These are phyloP conservation scores for Drosophila kepulauana DNA, from an alignment of 1,140 invertebrate genomes.

Conservation along the genomic window DNA sequence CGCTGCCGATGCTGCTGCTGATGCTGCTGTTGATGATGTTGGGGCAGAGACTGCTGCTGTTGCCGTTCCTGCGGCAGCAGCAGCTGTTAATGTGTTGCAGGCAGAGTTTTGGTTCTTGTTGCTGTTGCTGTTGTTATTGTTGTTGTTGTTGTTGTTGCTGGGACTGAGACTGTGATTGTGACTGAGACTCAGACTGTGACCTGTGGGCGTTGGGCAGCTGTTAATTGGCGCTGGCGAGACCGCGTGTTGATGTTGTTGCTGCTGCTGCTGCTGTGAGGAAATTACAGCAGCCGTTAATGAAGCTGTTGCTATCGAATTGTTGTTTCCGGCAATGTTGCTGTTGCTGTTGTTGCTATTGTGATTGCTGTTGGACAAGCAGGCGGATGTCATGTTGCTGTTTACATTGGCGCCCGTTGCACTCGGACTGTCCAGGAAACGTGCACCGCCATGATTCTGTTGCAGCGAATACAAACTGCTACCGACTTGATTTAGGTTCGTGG, in stretches of 20 bases:
- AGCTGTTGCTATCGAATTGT: conserved; percentile 68
- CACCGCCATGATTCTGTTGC: conserved; percentile 82
- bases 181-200: conserved; percentile 66
- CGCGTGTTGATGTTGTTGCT: conserved; percentile 44
- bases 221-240: conserved; percentile 70
- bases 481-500: conserved; percentile 83
- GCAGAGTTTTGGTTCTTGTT: conserved; percentile 56
- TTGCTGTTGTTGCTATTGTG: conserved; percentile 47
- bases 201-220: conserved; percentile 78
- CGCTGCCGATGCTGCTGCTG: conserved; percentile 39
- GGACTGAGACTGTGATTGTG: conserved; percentile 59
- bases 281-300: conserved; percentile 69
- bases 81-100: conserved; percentile 78
- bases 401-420: conserved; percentile 44
- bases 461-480: conserved; percentile 78
- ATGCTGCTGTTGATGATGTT: conserved; percentile 53
- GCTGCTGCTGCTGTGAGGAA: conserved; percentile 57
- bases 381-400: conserved; percentile 52
- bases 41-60: conserved; percentile 52
- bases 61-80: conserved; percentile 59
- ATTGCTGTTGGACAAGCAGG: conserved; percentile 34
- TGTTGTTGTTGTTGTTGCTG: conserved; percentile 33
- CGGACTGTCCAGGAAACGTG: conserved; percentile 79
- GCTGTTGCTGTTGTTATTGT: conserved; percentile 41
- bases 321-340: conserved; percentile 66